Evolutionary conservation across 2,888 invertebrate genomes (phyloP), one percentile per base, ranked within the genome.

Genomic region (Pheosia tremula): DNA sequence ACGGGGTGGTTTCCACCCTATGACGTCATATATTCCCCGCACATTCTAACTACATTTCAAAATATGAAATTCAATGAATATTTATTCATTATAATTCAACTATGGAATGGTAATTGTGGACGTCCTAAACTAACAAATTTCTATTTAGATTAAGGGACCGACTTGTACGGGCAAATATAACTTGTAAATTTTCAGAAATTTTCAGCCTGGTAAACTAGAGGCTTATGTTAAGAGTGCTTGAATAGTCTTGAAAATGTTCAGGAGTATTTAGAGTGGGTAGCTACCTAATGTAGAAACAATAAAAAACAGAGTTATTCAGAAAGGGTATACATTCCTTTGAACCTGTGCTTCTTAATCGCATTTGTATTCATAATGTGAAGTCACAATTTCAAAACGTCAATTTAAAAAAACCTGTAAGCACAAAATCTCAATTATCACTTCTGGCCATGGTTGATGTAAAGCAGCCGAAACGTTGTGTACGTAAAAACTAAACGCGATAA

Each of bases 31-130:
- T 45, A 50, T 54, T 52, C 49, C 49, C 47, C 10, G 10, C 13
- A 57, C 64, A 61, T 58, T 58, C 37, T 38, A 49, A 55, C 55
- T 53, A 41, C 52, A 8, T 36, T 36, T 13, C 11, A 53, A 8
- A 53, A 5, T 55, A 66, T 71, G 75, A 64, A 68, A 61, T 69
- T 60, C 61, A 66, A 69, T 75, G 75, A 74, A 78, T 70, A 74
- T 77, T 75, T 71, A 69, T 63, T 71, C 67, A 59, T 74, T 63
- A 67, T 69, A 71, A 74, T 68, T 71, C 66, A 38, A 68, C 74
- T 74, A 72, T 66, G 70, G 69, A 71, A 71, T 24, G 24, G 24
- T 74, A 75, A 77, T 77, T 70, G 63, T 62, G 8, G 38, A 43
- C 50, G 66, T 67, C 74, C 72, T 74, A 70, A 70, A 64, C 57